phyloP scores from a whole-genome alignment of 2,888 invertebrate species.

The Perizoma affinitatum region DNA sequence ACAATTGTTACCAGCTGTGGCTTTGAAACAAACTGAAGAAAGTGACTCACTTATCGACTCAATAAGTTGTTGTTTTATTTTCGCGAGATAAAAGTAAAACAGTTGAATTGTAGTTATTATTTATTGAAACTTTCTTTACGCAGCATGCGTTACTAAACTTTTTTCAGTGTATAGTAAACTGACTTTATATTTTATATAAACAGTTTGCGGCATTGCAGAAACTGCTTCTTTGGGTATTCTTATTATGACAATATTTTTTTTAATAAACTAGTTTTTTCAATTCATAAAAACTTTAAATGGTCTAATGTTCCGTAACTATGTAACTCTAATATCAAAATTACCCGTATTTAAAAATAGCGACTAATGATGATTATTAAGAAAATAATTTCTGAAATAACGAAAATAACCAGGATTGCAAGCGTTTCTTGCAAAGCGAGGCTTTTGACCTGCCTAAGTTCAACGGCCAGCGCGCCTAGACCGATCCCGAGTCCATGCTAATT shows the following conservation, averaged over 20 bases:
- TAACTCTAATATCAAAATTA: too few relatives aligned
- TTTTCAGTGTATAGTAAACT: not conserved
- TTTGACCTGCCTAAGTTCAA: slow-evolving; percentile 71
- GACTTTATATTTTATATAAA: too few relatives aligned
- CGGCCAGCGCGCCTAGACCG: slow-evolving; percentile 53
- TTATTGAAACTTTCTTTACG: slow-evolving; percentile 14
- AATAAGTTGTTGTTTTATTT: slow-evolving; percentile 36
- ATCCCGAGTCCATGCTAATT: slow-evolving; percentile 52
- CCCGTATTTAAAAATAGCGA: too few relatives aligned
- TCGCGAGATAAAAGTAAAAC: slow-evolving; percentile 32
- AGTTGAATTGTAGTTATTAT: slow-evolving; percentile 5
- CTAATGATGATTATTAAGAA: too few relatives aligned
- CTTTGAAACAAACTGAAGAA: slow-evolving; percentile 37
- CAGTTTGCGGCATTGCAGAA: too few relatives aligned
- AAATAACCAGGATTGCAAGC: slow-evolving; percentile 26
- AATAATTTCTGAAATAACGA: too few relatives aligned
- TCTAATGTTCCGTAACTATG: too few relatives aligned
- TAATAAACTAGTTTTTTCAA: too few relatives aligned
- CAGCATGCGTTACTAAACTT: not conserved
- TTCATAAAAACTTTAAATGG: too few relatives aligned
- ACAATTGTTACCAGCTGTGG: slow-evolving; percentile 36
- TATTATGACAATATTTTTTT: too few relatives aligned
- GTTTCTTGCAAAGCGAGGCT: slow-evolving; percentile 57
- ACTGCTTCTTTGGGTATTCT: too few relatives aligned
- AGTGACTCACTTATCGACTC: slow-evolving; percentile 30